These are phyloP conservation scores for Camponotus vicinus DNA, from an alignment of 1,140 invertebrate genomes.

Conservation along the genomic window DNA sequence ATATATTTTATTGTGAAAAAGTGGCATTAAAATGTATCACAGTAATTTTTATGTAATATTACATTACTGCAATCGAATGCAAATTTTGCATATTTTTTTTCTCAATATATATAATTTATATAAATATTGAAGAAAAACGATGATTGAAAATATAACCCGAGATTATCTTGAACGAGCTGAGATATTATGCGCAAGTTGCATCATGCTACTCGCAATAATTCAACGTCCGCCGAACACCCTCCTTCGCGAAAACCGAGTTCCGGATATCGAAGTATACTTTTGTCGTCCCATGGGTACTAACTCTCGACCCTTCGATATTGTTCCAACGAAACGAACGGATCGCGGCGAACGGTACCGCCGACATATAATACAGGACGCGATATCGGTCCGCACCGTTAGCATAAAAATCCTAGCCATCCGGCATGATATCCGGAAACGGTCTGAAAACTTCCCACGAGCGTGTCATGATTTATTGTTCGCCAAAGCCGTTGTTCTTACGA, in stretches of 20 bases:
- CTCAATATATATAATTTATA: background rate
- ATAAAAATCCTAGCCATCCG: conserved; percentile 80
- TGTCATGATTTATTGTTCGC: conserved; percentile 76
- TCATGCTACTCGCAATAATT: conserved; percentile 21
- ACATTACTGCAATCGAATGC: background rate
- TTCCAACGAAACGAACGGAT: conserved; percentile 18
- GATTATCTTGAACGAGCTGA: background rate
- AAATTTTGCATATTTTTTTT: background rate
- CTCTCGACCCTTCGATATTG: conserved; percentile 49
- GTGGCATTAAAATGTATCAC: background rate
- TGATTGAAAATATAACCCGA: background rate
- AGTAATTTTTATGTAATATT: background rate
- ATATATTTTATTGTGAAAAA: background rate
- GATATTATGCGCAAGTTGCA: conserved; percentile 21
- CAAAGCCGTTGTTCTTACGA: conserved; percentile 65
- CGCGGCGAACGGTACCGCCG: background rate
- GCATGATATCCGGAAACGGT: conserved; percentile 73
- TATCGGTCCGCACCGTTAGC: conserved; percentile 73
- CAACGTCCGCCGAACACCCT: background rate
- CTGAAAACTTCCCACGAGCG: conserved; percentile 75
- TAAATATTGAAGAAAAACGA: background rate
- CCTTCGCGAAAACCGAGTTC: background rate
- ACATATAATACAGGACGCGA: conserved; percentile 49
- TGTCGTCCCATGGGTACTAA: conserved; percentile 26
- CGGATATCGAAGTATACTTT: conserved; percentile 18